Percentiles rank a stretch among this genome's conserved stretches.
phyloP scores from a whole-genome alignment of 1,140 invertebrate genomes.

The Aphelinus certus region DNA sequence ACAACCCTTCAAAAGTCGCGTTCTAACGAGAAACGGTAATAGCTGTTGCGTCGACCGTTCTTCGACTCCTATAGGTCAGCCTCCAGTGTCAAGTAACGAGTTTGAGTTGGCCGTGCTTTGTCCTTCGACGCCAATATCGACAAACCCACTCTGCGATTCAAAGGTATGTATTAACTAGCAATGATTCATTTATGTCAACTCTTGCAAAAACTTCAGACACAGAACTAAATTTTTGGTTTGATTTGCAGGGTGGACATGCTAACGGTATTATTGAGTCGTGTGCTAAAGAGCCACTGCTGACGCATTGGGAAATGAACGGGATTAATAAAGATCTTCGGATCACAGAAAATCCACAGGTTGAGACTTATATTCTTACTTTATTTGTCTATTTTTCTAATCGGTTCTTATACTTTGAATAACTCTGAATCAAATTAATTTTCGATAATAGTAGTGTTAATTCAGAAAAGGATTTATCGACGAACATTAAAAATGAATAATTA shows the following conservation, averaged over 20 bases:
- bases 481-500: neutral
- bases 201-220: no score
- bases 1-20: conserved; percentile 53
- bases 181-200: conserved; percentile 6
- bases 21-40: conserved; percentile 54
- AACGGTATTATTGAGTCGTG: conserved; percentile 63
- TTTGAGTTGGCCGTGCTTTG: conserved; percentile 60
- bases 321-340: conserved; percentile 63
- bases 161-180: conserved; percentile 46
- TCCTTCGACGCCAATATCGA: conserved; percentile 54
- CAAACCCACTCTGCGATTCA: conserved; percentile 55
- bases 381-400: no score
- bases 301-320: conserved; percentile 63
- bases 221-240: neutral
- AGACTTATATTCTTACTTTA: neutral
- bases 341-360: conserved; percentile 69
- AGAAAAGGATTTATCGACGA: neutral
- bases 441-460: neutral
- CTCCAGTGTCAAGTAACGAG: conserved; percentile 53
- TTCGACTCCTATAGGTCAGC: conserved; percentile 55
- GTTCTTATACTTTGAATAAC: neutral
- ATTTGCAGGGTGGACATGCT: conserved; percentile 59
- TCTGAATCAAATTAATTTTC: conserved; percentile 14
- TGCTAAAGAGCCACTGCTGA: conserved; percentile 61
- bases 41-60: conserved; percentile 59